Conservation (phyloP, 2,113 vertebrate genomes). For the Dromaius novaehollandiae region DNA sequence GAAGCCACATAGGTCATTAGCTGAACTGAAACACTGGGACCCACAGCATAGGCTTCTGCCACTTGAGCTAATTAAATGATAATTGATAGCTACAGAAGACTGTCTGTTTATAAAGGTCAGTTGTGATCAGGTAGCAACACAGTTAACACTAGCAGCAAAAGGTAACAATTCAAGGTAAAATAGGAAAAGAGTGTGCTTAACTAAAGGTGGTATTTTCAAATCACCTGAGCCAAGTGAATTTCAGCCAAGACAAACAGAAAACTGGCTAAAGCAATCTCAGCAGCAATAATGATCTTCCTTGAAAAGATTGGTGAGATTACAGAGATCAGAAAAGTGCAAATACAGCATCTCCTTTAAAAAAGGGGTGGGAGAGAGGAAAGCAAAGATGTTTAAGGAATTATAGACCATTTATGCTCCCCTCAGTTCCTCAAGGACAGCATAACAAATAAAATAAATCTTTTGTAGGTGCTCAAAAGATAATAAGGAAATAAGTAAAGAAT, state of each 20-base stretch:
- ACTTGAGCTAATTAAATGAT: constrained; percentile 20
- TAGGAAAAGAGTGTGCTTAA: not conserved
- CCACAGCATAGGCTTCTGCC: not conserved
- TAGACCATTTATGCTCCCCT: fast-evolving
- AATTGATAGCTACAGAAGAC: constrained; percentile 14
- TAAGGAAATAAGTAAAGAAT: not conserved
- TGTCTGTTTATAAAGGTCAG: constrained; percentile 10
- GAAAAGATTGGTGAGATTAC: not conserved
- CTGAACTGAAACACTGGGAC: not conserved
- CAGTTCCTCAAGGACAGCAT: not conserved
- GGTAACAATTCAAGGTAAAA: not conserved
- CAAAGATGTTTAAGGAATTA: not conserved
- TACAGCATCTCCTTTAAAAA: not conserved
- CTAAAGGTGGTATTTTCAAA: not conserved
- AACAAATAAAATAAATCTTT: not conserved
- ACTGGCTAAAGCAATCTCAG: not conserved
- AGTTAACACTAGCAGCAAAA: constrained; percentile 13
- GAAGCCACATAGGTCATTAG: not conserved
- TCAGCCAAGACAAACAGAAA: not conserved
- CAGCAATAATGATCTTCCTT: not conserved
- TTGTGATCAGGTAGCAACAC: not conserved
- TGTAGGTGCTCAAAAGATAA: not conserved
- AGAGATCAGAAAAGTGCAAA: not conserved
- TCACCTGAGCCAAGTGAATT: not conserved
- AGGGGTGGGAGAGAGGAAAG: too few species aligned